Percentiles rank a stretch among this genome's conserved stretches.
Conservation (phyloP, 2,888 invertebrate genomes). For the Callyntrura guangdongensis region DNA sequence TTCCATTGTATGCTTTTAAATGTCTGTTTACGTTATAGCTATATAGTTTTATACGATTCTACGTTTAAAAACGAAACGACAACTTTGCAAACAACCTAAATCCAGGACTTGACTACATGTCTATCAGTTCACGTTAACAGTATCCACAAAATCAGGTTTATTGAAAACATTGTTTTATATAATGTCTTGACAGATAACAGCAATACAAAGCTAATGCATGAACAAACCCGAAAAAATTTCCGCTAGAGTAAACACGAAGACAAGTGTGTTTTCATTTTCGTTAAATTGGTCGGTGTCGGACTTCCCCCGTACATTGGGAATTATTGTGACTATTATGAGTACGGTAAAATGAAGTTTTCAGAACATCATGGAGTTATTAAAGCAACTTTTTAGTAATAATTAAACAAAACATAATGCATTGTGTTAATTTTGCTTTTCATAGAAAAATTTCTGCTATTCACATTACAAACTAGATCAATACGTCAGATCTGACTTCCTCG, state of each 20-base stretch:
- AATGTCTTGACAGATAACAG: not conserved
- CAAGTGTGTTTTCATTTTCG: slow-evolving; percentile 14
- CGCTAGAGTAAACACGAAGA: no score
- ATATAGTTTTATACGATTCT: slow-evolving; percentile 10
- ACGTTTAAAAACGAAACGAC: not conserved
- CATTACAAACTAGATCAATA: no score
- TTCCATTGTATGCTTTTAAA: slow-evolving; percentile 12
- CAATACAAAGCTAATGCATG: not conserved
- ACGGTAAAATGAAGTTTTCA: not conserved
- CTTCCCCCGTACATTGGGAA: not conserved
- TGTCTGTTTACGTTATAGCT: slow-evolving; percentile 9
- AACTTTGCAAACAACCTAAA: not conserved
- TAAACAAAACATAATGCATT: no score
- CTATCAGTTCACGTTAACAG: not conserved
- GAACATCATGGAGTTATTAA: no score
- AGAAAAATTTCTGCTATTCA: no score
- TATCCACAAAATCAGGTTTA: not conserved
- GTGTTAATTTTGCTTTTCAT: no score
- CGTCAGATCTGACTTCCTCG: slow-evolving; percentile 23
- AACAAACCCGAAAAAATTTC: no score
- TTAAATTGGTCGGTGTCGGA: slow-evolving; percentile 60
- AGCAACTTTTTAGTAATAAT: no score
- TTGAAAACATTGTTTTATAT: not conserved
- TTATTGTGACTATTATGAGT: slow-evolving; percentile 23
- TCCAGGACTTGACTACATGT: not conserved